Conservation (phyloP, 2,888 invertebrate species). For the Tetragonula carbonaria region DNA sequence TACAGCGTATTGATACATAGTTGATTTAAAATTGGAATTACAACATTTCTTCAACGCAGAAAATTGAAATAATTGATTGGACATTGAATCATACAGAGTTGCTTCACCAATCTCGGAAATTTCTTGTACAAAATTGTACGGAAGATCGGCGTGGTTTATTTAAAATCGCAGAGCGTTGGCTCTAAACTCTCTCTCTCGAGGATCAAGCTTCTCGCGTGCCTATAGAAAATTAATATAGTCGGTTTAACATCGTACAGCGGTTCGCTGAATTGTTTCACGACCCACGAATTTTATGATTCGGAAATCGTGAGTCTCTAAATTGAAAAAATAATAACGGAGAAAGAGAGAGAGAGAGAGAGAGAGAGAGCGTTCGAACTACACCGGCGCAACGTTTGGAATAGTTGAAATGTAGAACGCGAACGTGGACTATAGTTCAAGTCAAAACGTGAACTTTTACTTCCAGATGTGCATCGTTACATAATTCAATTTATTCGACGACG, state of each 20-base stretch:
- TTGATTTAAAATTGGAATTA: background rate
- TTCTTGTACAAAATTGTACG: background rate
- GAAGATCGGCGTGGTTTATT: background rate
- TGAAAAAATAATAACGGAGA: slow-evolving; percentile 43
- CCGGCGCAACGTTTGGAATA: too few species aligned
- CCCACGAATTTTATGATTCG: slow-evolving; percentile 37
- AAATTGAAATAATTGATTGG: background rate
- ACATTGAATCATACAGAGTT: background rate
- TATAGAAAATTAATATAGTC: background rate
- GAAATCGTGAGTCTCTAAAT: slow-evolving; percentile 50
- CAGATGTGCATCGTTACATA: background rate
- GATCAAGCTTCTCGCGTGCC: slow-evolving; percentile 9
- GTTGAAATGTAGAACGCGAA: background rate
- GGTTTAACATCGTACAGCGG: background rate
- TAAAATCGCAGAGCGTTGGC: background rate
- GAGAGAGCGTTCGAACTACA: background rate
- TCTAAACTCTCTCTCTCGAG: background rate
- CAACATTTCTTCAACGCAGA: background rate
- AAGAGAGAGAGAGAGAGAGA: too few species aligned
- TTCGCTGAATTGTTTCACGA: slow-evolving; percentile 48
- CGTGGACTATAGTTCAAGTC: background rate
- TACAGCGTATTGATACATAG: too few species aligned
- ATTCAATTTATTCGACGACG: background rate
- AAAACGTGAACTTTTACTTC: background rate
- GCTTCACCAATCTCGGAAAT: background rate